Evolutionary conservation across 2,113 vertebrate species (phyloP), one percentile per base, ranked within the genome.

Genomic region (Gadus chalcogrammus): DNA sequence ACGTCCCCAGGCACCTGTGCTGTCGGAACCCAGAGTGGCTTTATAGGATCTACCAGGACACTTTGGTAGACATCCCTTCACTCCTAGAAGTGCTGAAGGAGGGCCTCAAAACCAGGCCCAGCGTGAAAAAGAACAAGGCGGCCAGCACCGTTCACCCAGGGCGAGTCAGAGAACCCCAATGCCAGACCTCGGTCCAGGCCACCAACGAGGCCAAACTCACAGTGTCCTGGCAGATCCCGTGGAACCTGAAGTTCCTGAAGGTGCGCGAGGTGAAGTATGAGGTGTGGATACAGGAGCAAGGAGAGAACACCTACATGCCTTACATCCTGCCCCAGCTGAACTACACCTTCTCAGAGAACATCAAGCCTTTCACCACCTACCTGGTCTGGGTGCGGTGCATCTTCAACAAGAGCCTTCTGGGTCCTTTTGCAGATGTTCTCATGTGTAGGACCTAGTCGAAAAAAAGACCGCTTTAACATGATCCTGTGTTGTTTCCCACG

Each of bases 241-340:
- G 97, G 97, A 99, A 99, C 84, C 92, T 99, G 70, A 96, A 92
- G 81, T 99, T 95, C 85, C 86, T 99, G 75, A 97, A 97, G 82
- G 96, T 99, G 56, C 89, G 92, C 86, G 97, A 99, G 74, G 96
- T 99, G 11, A 95, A 93, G 85, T 99, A 99, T 0, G 97, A 99
- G 85, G 97, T 99, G 61, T 99, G 97, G 97, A 97, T 99, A 76
- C 97, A 99, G 89, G 97, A 99, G 82, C 96, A 98, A 89, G 97
- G 97, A 38, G 97, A 99, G 87, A 98, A 96, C 91, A 97, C 95
- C 1, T 99, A 99, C 69, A 97, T 95, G 95, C 97, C 97, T 91
- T 95, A 98, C 70, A 95, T 98, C 76, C 91, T 99, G 76, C 92
- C 93, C 27, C 94, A 95, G 83, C 97, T 95, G 91, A 99, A 99